phyloP scores from a whole-genome alignment of 2,888 invertebrate species.

The Plemyria rubiginata region DNA sequence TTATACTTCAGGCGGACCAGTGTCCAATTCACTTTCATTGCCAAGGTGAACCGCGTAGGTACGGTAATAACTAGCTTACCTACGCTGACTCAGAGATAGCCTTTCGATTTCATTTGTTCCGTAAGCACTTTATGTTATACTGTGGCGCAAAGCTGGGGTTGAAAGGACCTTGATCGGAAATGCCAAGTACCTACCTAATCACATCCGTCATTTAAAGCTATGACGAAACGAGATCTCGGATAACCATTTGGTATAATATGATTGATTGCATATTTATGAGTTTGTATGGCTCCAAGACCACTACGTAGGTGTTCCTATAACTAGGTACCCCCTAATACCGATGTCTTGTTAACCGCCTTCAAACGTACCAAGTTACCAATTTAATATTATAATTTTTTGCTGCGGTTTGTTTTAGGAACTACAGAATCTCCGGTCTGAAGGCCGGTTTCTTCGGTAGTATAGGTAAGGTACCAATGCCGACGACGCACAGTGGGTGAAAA shows the following conservation, averaged over 20 bases:
- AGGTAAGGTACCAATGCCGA: too few species aligned
- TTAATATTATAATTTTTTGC: too few species aligned
- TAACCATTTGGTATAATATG: conserved; percentile 7
- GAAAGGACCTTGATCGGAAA: conserved; percentile 57
- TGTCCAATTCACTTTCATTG: conserved; percentile 81
- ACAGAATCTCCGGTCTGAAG: too few species aligned
- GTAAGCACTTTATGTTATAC: conserved; percentile 44
- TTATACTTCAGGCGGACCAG: conserved; percentile 71
- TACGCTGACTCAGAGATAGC: conserved; percentile 77
- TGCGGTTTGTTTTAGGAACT: too few species aligned
- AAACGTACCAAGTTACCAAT: background rate
- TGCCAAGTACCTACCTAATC: conserved; percentile 22
- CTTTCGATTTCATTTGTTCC: conserved; percentile 79
- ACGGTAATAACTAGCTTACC: conserved; percentile 54
- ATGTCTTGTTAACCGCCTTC: background rate
- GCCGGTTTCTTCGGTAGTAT: too few species aligned
- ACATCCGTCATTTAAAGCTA: conserved; percentile 28
- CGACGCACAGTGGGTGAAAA: too few species aligned
- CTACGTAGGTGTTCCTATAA: background rate
- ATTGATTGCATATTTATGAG: conserved; percentile 13
- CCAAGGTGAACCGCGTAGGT: conserved; percentile 70
- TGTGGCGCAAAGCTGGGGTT: conserved; percentile 54
- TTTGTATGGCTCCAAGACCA: conserved; percentile 2
- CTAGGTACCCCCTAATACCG: background rate
- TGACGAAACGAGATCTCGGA: conserved; percentile 27